phyloP scores from a whole-genome alignment of 2,797 vertebrate genomes.

The Avahi laniger region DNA sequence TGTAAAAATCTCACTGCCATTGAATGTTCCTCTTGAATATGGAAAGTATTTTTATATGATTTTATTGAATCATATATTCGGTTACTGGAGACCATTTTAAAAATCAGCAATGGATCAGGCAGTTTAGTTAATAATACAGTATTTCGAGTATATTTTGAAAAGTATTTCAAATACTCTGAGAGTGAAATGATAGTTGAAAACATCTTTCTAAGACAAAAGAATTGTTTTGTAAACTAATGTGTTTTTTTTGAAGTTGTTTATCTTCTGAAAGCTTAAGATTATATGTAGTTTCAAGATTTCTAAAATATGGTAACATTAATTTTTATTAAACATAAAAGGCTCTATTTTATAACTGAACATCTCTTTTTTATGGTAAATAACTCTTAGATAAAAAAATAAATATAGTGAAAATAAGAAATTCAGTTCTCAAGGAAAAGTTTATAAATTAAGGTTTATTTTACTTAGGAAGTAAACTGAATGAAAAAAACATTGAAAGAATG shows the following conservation, averaged over 20 bases:
- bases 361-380: neutral
- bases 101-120: neutral
- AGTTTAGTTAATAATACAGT: neutral
- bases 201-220: neutral
- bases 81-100: neutral
- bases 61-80: slow-evolving; percentile 18
- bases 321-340: neutral
- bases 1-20: neutral
- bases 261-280: neutral
- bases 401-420: neutral
- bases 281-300: neutral
- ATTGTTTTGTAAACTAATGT: neutral
- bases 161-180: neutral
- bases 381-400: neutral
- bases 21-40: neutral
- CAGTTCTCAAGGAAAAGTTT: neutral
- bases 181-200: neutral
- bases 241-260: neutral
- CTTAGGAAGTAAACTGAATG: neutral
- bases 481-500: neutral
- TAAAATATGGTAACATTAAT: neutral
- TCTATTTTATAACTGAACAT: neutral
- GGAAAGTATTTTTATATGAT: slow-evolving; percentile 16
- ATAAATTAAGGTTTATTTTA: neutral
- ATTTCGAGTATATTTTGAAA: neutral